Evolutionary conservation across 2,888 invertebrate species (phyloP), one percentile per base, ranked within the genome.

Genomic region (Aethes cnicana): DNA sequence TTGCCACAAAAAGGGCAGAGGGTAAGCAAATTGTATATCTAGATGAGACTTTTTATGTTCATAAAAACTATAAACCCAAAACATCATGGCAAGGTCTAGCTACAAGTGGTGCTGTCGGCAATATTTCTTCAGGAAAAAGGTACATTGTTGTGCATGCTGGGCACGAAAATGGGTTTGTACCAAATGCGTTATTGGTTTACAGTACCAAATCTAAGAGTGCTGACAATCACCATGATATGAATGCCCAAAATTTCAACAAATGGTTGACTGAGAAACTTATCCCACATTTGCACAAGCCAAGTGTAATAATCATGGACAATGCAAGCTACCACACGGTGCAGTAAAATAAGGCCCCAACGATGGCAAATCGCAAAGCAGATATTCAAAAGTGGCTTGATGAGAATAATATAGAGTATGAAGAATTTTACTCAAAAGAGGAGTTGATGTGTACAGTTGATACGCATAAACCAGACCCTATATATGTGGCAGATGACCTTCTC

Each of bases 71-170:
- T 37, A 63, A 61, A 43, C 47, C 50, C 14, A 59, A 64, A 42
- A 61, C 62, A 21, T 62, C 54, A 16, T 60, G 61, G 61, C 62
- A 58, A 55, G 55, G 60, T 2, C 60, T 57, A 39, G 52, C 54
- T 20, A 60, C 59, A 32, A 58, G 53, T 33, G 58, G 56, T 16
- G 30, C 56, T 37, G 4, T 56, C 30, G 54, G 62, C 23, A 62
- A 59, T 20, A 63, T 63, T 17, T 62, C 60, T 2, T 21, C 57
- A 32, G 63, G 61, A 5, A 64, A 64, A 56, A 56, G 62, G 35
- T 57, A 57, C 52, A 65, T 63, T 36, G 55, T 62, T 49, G 63
- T 64, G 5, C 62, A 66, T 54, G 62, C 60, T 11, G 62, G 61
- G 8, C 21, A 46, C 60, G 55, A 28, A 56, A 58, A 54, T 46